Evolutionary conservation across 2,113 vertebrate species (phyloP).

Genomic region (Eudyptes chrysolophus): DNA sequence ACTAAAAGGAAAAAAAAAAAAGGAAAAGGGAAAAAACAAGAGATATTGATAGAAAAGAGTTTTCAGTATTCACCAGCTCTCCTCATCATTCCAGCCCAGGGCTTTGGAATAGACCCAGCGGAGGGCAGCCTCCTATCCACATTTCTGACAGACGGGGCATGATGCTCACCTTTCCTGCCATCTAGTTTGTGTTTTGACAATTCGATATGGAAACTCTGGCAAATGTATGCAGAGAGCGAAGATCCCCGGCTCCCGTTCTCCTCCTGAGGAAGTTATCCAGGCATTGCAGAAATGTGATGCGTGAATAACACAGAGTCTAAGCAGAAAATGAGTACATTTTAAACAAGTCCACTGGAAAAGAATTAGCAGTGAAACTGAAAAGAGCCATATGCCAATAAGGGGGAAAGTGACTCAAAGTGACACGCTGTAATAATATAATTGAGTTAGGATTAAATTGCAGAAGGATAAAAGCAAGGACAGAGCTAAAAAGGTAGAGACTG

Average conservation of each 20-base stretch:
- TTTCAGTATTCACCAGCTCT: constrained; percentile 58
- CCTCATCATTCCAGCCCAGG: constrained; percentile 39
- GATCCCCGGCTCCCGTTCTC: constrained; percentile 21
- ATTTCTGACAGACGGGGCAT: constrained; percentile 34
- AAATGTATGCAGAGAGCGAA: constrained; percentile 52
- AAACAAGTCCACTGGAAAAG: constrained; percentile 77
- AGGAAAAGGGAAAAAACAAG: background rate
- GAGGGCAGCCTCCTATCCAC: constrained; percentile 48
- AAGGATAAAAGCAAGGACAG: constrained; percentile 67
- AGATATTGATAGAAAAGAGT: constrained; percentile 19
- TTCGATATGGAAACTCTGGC: constrained; percentile 46
- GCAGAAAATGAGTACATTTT: constrained; percentile 73
- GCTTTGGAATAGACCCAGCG: constrained; percentile 52
- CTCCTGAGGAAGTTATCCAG: constrained; percentile 63
- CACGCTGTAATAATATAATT: constrained; percentile 72
- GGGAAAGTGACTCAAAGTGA: constrained; percentile 70
- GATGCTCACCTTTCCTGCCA: constrained; percentile 56
- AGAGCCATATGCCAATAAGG: constrained; percentile 73
- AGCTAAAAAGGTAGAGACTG: constrained; percentile 46
- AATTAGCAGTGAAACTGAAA: constrained; percentile 76
- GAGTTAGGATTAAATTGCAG: constrained; percentile 71
- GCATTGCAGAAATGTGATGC: constrained; percentile 65
- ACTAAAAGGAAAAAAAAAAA: background rate
- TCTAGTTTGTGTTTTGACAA: constrained; percentile 61
- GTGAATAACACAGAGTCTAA: constrained; percentile 57